Percentiles rank a stretch among this genome's conserved stretches.
phyloP scores from a whole-genome alignment of 2,888 invertebrate genomes.

The Syritta pipiens region DNA sequence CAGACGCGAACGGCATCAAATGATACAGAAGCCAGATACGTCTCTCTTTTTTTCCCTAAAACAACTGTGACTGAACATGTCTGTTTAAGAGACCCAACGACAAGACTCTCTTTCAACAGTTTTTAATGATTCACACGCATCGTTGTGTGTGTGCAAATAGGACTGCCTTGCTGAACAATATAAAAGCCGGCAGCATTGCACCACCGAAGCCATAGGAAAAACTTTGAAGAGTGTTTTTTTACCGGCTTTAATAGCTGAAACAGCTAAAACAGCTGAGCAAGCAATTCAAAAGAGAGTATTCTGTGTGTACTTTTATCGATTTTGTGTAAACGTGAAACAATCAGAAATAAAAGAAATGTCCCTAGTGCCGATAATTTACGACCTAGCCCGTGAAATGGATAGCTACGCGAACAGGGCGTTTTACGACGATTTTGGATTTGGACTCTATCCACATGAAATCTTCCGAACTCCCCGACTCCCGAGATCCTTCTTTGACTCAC shows the following conservation, averaged over 20 bases:
- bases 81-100: too few relatives aligned
- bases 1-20: too few relatives aligned
- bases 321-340: background rate
- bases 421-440: slow-evolving; percentile 49
- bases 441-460: slow-evolving; percentile 51
- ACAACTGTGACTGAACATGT: too few relatives aligned
- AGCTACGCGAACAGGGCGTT: slow-evolving; percentile 3
- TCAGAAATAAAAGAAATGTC: slow-evolving; percentile 24
- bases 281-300: background rate
- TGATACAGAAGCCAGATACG: too few relatives aligned
- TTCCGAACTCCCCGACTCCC: slow-evolving; percentile 32
- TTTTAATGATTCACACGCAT: background rate
- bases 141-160: background rate
- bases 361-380: slow-evolving; percentile 35
- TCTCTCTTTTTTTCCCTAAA: too few relatives aligned
- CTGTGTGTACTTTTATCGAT: background rate
- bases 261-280: background rate
- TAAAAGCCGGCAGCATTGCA: background rate
- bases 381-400: slow-evolving; percentile 33
- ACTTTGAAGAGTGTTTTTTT: background rate
- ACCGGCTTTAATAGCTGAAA: background rate
- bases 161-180: background rate
- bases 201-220: slow-evolving; percentile 2
- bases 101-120: too few relatives aligned
- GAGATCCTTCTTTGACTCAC: slow-evolving; percentile 75